Evolutionary conservation across 37 sponge, comb jelly and placozoan species (phyloP), one percentile per base, ranked within the genome.

Genomic region (Cladorhizidae sp.): DNA sequence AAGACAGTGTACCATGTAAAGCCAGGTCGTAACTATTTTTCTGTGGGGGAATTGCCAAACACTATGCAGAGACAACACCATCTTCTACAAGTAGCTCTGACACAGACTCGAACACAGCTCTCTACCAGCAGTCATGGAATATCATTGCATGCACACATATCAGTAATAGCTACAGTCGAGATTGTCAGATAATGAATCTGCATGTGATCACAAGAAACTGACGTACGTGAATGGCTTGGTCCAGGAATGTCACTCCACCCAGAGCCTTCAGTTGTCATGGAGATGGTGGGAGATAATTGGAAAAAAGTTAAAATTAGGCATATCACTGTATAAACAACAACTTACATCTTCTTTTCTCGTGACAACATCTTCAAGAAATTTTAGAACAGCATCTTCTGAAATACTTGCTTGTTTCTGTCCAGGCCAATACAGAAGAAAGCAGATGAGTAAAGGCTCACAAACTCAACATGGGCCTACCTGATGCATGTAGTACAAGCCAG

Each of bases 401-500:
- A 72, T 40, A 18, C 80, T 68, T 21, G 25, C 72, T 15, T 51
- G 38, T 28, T 81, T 56, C 36, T 61, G 51, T 18, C 43, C 43
- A 42, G 49, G 71, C 82, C 64, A 64, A 21, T 32, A 26, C 25
- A 55, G 36, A 8, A 55, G 57, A 54, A 56, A 1, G 2, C 12
- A 32, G 28, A n/a, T 14, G 15, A 15, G 40, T 14, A 37, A 23
- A 70, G 7, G 42, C 22, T 15, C 22, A 40, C 15, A 37, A 37
- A 45, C 49, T 12, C 17, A 54, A 20, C 12, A 54, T 54, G 55
- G 12, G 54, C 72, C 18, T 45, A 79, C 86, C 64, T 73, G 36
- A 37, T 41, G 79, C 5, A 57, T 29, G 70, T 76, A 87, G 77
- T 76, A 76, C 9, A 50, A 70, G 40, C 82, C 82, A 56, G 88